A percentile compares a stretch with the other conserved stretches of the same genome.
Conservation (phyloP, 2,888 invertebrate genomes). For the Agrotis segetum region DNA sequence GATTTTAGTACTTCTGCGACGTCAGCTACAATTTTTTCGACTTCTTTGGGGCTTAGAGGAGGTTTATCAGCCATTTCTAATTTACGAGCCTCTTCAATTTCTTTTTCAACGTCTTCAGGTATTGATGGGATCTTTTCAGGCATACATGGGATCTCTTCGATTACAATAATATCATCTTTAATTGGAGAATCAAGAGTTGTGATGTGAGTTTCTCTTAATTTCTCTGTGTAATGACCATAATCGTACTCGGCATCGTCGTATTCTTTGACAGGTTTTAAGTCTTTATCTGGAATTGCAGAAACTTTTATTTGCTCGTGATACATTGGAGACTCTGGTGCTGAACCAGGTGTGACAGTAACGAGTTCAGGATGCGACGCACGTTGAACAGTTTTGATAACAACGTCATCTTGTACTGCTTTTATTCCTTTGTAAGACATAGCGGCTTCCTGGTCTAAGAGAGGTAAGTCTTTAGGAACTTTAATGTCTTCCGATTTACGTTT, state of each 20-base stretch:
- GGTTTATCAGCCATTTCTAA: constrained; percentile 83
- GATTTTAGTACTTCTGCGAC: constrained; percentile 94
- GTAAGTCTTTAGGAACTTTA: constrained; percentile 84
- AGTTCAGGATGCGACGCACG: constrained; percentile 92
- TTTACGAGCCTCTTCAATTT: constrained; percentile 86
- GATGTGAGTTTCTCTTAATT: constrained; percentile 94
- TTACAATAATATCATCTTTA: constrained; percentile 85
- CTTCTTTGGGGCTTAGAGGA: constrained; percentile 91
- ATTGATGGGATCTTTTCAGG: constrained; percentile 89
- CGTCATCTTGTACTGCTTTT: constrained; percentile 87
- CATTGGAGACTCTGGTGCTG: constrained; percentile 92
- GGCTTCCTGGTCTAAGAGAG: constrained; percentile 75
- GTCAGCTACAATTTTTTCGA: constrained; percentile 93
- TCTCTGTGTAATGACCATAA: constrained; percentile 90
- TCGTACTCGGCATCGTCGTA: constrained; percentile 81
- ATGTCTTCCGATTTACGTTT: constrained; percentile 83
- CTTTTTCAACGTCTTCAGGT: constrained; percentile 89
- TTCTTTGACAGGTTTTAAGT: constrained; percentile 83
- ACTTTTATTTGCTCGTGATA: constrained; percentile 85
- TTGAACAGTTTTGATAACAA: constrained; percentile 90
- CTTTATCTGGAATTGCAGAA: constrained; percentile 76
- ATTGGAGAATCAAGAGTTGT: constrained; percentile 93
- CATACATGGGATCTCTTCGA: constrained; percentile 84
- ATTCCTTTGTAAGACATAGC: constrained; percentile 64
- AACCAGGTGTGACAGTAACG: constrained; percentile 93